Evolutionary conservation across 2,797 vertebrate species (phyloP).

Genomic region (Netta rufina): DNA sequence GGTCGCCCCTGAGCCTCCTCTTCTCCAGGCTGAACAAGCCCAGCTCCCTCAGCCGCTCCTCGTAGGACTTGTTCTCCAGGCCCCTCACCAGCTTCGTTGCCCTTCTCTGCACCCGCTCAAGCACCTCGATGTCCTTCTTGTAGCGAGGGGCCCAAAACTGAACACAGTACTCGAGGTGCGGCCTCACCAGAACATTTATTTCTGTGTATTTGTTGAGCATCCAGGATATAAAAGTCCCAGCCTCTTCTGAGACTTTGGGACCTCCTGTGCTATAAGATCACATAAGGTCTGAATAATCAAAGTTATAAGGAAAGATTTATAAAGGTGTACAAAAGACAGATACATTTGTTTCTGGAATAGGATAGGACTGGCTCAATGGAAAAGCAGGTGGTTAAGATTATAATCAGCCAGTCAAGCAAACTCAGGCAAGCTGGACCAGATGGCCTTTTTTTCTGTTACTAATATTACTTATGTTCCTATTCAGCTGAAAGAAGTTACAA

Average conservation of each 20-base stretch:
- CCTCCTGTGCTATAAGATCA: not conserved
- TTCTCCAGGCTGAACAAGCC: no score
- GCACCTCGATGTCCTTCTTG: no score
- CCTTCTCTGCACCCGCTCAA: no score
- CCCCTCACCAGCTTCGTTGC: no score
- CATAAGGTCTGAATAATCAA: conserved; percentile 54
- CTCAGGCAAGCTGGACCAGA: conserved; percentile 50
- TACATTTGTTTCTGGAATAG: conserved; percentile 64
- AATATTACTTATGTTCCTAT: conserved; percentile 63
- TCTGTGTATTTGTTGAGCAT: not conserved
- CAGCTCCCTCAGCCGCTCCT: no score
- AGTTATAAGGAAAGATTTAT: conserved; percentile 59
- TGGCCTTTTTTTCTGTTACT: conserved; percentile 61
- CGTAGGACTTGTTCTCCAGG: no score
- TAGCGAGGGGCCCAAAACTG: no score
- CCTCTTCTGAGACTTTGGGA: not conserved
- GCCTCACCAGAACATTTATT: not conserved
- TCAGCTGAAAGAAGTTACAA: conserved; percentile 70
- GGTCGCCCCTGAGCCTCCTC: no score
- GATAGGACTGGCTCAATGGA: conserved; percentile 34
- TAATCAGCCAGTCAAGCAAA: conserved; percentile 49
- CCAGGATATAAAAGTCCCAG: not conserved
- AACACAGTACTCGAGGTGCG: no score
- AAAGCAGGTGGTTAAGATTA: conserved; percentile 73
- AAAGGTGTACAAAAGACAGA: conserved; percentile 53